Conservation (phyloP, 2,797 vertebrate species). For the Premnoplex brunnescens region DNA sequence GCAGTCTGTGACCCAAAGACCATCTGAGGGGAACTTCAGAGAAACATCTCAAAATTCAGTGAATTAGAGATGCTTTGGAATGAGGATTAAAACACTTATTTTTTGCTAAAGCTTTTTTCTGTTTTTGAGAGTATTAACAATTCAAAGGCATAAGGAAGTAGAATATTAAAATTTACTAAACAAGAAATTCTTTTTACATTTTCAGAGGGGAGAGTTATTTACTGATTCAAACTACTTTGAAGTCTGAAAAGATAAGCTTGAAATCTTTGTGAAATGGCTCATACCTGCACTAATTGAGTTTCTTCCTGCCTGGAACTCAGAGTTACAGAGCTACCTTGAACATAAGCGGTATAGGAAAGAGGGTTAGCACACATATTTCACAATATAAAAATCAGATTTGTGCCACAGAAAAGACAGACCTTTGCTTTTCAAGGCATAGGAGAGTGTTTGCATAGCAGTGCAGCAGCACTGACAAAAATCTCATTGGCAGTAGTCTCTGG, state of each 20-base stretch:
- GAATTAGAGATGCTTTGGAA: background rate
- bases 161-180: background rate
- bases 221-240: background rate
- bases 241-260: background rate
- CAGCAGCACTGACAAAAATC: background rate
- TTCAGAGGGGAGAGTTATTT: background rate
- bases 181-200: background rate
- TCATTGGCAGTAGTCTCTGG: background rate
- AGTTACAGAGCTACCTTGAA: background rate
- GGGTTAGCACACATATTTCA: background rate
- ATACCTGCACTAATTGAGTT: background rate
- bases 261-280: background rate
- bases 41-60: background rate
- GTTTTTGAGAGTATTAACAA: background rate
- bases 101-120: background rate
- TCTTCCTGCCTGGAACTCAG: background rate
- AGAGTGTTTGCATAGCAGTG: fast-evolving
- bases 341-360: background rate
- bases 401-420: background rate
- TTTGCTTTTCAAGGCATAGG: background rate
- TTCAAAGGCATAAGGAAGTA: background rate
- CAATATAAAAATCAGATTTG: background rate
- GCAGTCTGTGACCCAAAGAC: background rate
- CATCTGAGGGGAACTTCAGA: background rate
- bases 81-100: background rate